phyloP scores from a whole-genome alignment of 2,113 vertebrate genomes.

The Pachypanchax playfairii region DNA sequence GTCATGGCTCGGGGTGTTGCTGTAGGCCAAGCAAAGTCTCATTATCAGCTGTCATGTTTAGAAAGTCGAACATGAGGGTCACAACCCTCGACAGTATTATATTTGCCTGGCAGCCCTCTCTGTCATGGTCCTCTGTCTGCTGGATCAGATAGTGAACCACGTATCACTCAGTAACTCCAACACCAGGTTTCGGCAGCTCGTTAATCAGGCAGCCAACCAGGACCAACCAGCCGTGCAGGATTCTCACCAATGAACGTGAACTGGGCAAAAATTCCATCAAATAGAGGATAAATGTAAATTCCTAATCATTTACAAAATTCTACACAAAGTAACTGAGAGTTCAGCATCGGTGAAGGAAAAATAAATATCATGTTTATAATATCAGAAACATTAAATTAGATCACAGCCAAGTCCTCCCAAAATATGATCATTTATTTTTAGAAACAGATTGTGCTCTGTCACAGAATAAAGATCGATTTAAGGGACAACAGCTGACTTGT shows the following conservation, averaged over 20 bases:
- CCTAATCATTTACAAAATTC: too few relatives aligned
- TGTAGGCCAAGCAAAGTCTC: conserved; percentile 67
- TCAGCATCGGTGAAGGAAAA: too few relatives aligned
- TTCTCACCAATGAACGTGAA: background rate
- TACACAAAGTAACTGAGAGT: too few relatives aligned
- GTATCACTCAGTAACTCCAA: conserved; percentile 72
- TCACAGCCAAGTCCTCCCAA: too few relatives aligned
- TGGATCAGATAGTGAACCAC: conserved; percentile 78
- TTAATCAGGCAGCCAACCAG: conserved; percentile 72
- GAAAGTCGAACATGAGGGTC: conserved; percentile 74
- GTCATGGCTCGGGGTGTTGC: conserved; percentile 46
- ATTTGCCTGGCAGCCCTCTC: conserved; percentile 76
- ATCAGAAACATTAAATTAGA: too few relatives aligned
- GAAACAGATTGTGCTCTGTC: too few relatives aligned
- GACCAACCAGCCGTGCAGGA: conserved; percentile 21
- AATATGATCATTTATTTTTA: too few relatives aligned
- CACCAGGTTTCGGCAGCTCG: conserved; percentile 70
- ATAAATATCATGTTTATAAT: too few relatives aligned
- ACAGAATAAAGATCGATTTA: too few relatives aligned
- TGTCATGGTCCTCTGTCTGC: conserved; percentile 78
- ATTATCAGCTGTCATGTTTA: conserved; percentile 78
- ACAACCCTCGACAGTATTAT: conserved; percentile 76
- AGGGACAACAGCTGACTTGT: too few relatives aligned
- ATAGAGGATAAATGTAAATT: background rate
- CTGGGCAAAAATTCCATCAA: background rate